phyloP scores from a whole-genome alignment of 2,797 vertebrate species.

The Leptatherina wallacei region DNA sequence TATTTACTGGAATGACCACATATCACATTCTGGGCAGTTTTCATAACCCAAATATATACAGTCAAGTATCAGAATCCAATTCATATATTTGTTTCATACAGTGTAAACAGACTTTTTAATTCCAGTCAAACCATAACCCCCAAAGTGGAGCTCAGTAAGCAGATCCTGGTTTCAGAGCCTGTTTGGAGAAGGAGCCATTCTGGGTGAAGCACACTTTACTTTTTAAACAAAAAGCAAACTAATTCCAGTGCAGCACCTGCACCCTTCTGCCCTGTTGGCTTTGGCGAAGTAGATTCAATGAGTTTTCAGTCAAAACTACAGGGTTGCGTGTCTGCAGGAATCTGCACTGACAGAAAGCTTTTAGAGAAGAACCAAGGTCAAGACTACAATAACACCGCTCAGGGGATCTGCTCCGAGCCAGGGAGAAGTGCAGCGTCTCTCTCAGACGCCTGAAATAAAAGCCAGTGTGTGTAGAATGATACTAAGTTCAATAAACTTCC shows the following conservation, averaged over 20 bases:
- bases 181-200: constrained; percentile 59
- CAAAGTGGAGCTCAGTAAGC: constrained; percentile 52
- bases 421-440: constrained; percentile 54
- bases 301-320: constrained; percentile 68
- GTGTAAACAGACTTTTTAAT: constrained; percentile 72
- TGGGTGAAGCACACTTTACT: constrained; percentile 64
- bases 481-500: constrained; percentile 66
- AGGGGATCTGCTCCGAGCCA: constrained; percentile 63
- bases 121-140: constrained; percentile 64
- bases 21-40: constrained; percentile 63
- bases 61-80: constrained; percentile 60
- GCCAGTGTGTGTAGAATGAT: constrained; percentile 54
- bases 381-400: constrained; percentile 62
- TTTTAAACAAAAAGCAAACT: constrained; percentile 76
- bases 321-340: constrained; percentile 66
- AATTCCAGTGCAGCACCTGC: constrained; percentile 70
- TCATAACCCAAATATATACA: constrained; percentile 67
- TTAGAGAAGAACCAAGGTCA: constrained; percentile 74
- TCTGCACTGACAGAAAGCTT: constrained; percentile 67
- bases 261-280: constrained; percentile 73
- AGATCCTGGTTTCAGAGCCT: constrained; percentile 49
- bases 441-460: constrained; percentile 65
- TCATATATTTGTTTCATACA: constrained; percentile 63
- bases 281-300: constrained; percentile 68
- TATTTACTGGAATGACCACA: constrained; percentile 68